phyloP scores from a whole-genome alignment of 2,113 vertebrate genomes.

The Athene cunicularia region DNA sequence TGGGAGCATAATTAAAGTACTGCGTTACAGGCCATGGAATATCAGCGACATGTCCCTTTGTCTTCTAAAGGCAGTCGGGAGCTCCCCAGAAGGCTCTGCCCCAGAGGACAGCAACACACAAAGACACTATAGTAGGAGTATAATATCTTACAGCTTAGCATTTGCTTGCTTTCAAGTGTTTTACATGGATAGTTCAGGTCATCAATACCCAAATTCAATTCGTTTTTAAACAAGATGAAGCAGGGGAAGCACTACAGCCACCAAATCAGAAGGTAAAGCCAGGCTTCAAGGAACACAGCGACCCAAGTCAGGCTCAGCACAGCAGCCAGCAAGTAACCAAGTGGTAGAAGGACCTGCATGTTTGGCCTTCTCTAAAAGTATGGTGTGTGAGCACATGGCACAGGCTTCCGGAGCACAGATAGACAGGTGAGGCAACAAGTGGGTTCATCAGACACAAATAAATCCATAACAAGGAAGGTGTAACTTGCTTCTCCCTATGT shows the following conservation, averaged over 20 bases:
- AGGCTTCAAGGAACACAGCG: background rate
- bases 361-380: background rate
- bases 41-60: background rate
- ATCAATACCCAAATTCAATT: background rate
- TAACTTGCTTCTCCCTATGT: background rate
- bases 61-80: background rate
- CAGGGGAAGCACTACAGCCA: background rate
- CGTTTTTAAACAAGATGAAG: background rate
- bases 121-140: background rate
- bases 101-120: background rate
- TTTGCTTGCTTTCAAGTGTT: background rate
- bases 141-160: background rate
- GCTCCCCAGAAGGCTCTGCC: background rate
- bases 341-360: background rate
- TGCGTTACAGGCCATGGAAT: background rate
- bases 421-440: background rate
- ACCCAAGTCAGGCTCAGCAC: background rate
- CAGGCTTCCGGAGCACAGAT: background rate
- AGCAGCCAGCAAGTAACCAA: background rate
- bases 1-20: background rate
- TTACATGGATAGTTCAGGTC: background rate
- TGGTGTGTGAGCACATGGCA: background rate
- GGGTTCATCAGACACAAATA: background rate
- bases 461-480: background rate
- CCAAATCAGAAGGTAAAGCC: background rate